Conservation (phyloP, 2,888 invertebrate species). For the Sinopyrophorus schimmeli region DNA sequence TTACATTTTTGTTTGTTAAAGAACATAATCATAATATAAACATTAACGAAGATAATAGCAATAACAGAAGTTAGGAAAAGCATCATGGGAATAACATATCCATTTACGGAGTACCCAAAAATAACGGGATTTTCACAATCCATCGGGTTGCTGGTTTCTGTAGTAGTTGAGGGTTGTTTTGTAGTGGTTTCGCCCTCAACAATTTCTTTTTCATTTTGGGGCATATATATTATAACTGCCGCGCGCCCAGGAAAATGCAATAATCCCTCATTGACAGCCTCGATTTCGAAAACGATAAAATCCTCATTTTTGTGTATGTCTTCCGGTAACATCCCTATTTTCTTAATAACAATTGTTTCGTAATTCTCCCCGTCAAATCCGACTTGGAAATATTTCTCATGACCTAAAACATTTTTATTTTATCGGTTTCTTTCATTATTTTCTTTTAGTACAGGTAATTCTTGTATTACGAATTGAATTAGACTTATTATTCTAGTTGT, state of each 20-base stretch:
- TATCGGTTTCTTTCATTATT: too few relatives aligned
- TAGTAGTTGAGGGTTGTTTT: too few relatives aligned
- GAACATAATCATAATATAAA: constrained; percentile 11
- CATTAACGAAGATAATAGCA: constrained; percentile 14
- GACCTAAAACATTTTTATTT: too few relatives aligned
- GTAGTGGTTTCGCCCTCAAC: not conserved
- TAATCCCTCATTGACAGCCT: constrained; percentile 5
- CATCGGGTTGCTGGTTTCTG: too few relatives aligned
- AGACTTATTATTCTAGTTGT: too few relatives aligned
- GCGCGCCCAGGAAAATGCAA: constrained; percentile 11
- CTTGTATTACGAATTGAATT: too few relatives aligned
- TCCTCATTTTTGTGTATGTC: constrained; percentile 1
- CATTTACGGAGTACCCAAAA: not conserved
- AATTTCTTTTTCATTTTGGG: too few relatives aligned
- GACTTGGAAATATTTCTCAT: constrained; percentile 10
- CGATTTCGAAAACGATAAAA: constrained; percentile 14
- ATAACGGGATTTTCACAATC: not conserved
- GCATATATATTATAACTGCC: constrained; percentile 12
- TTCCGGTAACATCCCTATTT: not conserved
- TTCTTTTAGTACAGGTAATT: too few relatives aligned
- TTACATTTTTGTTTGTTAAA: constrained; percentile 8
- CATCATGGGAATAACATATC: not conserved
- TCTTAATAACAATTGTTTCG: constrained; percentile 1
- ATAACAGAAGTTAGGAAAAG: constrained; percentile 8
- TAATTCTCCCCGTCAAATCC: constrained; percentile 1